phyloP scores from a whole-genome alignment of 2,113 vertebrate species.

The Calonectris borealis region DNA sequence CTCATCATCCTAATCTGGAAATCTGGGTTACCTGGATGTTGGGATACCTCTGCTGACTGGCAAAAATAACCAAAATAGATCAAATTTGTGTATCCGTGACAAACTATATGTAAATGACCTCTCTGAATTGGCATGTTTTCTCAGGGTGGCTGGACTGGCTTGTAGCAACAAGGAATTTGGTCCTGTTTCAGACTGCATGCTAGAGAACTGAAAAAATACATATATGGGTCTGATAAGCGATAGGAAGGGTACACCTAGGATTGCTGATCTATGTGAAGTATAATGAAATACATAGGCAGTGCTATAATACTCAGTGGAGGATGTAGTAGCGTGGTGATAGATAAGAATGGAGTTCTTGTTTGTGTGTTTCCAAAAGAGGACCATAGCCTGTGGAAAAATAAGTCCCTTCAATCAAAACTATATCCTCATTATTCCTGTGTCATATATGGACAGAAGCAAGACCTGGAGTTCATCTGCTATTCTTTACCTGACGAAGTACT shows the following conservation, averaged over 20 bases:
- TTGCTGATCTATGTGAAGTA: neutral
- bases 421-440: neutral
- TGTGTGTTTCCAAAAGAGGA: neutral
- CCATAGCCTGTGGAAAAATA: neutral
- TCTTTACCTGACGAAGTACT: neutral
- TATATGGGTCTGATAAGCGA: neutral
- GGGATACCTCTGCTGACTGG: neutral
- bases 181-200: neutral
- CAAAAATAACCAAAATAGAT: neutral
- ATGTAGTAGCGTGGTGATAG: neutral
- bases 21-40: neutral
- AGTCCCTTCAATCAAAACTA: neutral
- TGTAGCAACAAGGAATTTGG: neutral
- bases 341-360: neutral
- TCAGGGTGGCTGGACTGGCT: neutral
- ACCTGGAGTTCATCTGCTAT: neutral
- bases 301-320: neutral
- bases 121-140: neutral
- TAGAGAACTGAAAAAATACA: neutral
- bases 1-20: neutral
- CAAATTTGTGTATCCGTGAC: neutral
- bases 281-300: neutral
- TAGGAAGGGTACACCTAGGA: neutral
- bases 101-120: neutral
- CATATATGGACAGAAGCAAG: neutral